Conservation (phyloP, 2,113 vertebrate genomes). For the Procavia capensis region DNA sequence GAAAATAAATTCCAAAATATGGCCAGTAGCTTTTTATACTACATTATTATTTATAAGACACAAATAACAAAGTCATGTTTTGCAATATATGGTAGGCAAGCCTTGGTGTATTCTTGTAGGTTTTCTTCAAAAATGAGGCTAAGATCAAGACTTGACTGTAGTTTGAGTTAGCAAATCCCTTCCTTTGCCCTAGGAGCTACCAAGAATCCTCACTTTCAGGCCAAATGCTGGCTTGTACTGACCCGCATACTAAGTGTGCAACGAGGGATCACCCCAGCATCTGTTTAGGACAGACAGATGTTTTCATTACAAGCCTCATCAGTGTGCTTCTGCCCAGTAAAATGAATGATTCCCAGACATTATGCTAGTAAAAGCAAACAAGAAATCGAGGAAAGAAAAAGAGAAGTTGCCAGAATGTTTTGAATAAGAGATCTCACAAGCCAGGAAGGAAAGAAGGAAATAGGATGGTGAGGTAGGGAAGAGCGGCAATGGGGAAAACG, state of each 20-base stretch:
- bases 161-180: constrained; percentile 72
- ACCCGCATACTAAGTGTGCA: constrained; percentile 76
- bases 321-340: constrained; percentile 67
- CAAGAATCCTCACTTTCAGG: background rate
- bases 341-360: constrained; percentile 77
- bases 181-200: constrained; percentile 57
- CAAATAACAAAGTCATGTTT: constrained; percentile 54
- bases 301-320: constrained; percentile 64
- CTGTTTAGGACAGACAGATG: constrained; percentile 83
- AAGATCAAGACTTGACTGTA: constrained; percentile 71
- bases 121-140: constrained; percentile 79
- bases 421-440: background rate
- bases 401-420: background rate
- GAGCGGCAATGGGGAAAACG: no score
- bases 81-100: constrained; percentile 65
- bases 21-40: constrained; percentile 72
- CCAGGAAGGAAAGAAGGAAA: constrained; percentile 65
- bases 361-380: constrained; percentile 42
- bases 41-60: constrained; percentile 51
- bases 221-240: constrained; percentile 75
- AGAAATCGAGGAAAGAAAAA: background rate
- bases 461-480: background rate
- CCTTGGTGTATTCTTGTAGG: constrained; percentile 61
- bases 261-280: constrained; percentile 80
- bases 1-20: constrained; percentile 75